Evolutionary conservation across 2,888 invertebrate species (phyloP), one percentile per base, ranked within the genome.

Genomic region (Empis stercorea): DNA sequence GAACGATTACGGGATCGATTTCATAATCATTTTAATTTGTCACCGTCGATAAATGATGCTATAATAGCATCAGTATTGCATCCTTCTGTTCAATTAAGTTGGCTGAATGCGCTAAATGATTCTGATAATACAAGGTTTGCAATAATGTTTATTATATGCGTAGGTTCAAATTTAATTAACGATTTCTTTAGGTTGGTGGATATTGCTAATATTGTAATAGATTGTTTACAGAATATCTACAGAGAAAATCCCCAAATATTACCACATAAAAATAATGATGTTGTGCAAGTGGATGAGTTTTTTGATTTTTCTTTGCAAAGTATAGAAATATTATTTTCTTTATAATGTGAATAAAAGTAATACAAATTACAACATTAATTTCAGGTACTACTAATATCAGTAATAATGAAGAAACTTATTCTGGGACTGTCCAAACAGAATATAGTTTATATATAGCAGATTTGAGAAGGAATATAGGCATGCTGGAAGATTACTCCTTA

Each of bases 11-110:
- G 46, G 5, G 16, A 42, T 15, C 42, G 52, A 45, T 53, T 52
- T 42, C 23, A 37, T 2, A 46, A 48, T 17, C 45, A 48, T 37
- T 53, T 48, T 36, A 50, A 46, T 41, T 30, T 53, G 4, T 39
- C 14, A 6, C 16, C 44, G 4, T 40, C 48, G 23, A 47, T 40
- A 14, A 16, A 49, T 32, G 50, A 49, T 44, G 40, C 49, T 30
- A 37, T 49, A 6, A 46, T 53, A 20, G 49, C 53, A 10, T 45
- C 53, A 6, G 46, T 52, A n/a, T 44, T 49, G 13, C 51, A 50
- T 16, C 53, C 53, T 2, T 36, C 47, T 10, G 38, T 53, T 16
- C 52, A 52, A 38, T 45, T 49, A 34, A 49, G 47, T 13, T 53
- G 52, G 20, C 36, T 48, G 10, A 46, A 49, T 40, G 52, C 50